Evolutionary conservation across 2,113 vertebrate species (phyloP).

Genomic region (Speoplatyrhinus poulsoni): DNA sequence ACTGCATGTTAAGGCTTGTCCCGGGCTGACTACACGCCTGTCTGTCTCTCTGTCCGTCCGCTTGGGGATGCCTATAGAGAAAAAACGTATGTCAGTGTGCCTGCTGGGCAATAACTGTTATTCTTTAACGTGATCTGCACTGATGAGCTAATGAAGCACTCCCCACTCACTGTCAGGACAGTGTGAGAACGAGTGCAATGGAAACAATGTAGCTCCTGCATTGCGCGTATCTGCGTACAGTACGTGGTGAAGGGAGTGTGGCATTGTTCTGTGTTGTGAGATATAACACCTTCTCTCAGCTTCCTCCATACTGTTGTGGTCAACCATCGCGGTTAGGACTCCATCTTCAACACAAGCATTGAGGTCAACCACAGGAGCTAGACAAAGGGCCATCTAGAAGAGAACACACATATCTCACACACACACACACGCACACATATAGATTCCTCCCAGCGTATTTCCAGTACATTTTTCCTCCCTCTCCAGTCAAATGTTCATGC

Average conservation of each 20-base stretch:
- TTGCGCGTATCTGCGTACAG: not conserved
- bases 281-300: not conserved
- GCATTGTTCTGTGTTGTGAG: constrained; percentile 11
- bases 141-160: no score
- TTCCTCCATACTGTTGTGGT: constrained; percentile 3
- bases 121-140: no score
- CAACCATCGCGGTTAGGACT: constrained; percentile 4
- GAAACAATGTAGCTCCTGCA: not conserved
- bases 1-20: constrained; percentile 69
- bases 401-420: constrained; percentile 11
- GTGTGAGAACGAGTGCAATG: no score
- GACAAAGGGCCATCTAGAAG: constrained; percentile 8
- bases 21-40: constrained; percentile 43
- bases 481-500: constrained; percentile 22
- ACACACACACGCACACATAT: constrained; percentile 22
- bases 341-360: constrained; percentile 13
- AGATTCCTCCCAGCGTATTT: constrained; percentile 25
- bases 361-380: constrained; percentile 12
- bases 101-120: not conserved
- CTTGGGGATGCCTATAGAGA: constrained; percentile 54
- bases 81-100: constrained; percentile 15
- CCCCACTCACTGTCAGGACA: no score
- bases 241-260: constrained; percentile 20
- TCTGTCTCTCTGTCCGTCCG: constrained; percentile 46
- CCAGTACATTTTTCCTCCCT: constrained; percentile 29